Evolutionary conservation across 2,888 invertebrate species (phyloP), one percentile per base, ranked within the genome.

Genomic region (Metopia argyrocephala): DNA sequence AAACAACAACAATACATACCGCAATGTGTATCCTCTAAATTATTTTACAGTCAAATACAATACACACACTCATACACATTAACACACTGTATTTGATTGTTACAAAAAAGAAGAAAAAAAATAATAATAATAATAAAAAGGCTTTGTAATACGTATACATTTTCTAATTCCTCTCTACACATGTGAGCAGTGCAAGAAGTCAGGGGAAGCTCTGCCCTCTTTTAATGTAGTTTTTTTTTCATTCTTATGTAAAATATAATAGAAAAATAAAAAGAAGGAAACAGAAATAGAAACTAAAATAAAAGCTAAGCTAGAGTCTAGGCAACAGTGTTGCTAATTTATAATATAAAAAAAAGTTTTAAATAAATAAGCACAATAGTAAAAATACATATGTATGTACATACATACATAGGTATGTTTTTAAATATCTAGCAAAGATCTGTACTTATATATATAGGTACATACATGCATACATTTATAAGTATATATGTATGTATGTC

Each of bases 191-290:
- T 38, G 38, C 25, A 66, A 68, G 21, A 61, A 61, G 27, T 48
- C 18, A 68, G 15, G 68, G 59, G 75, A 61, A 68, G 57, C 64
- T 52, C 23, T 64, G 66, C 54, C 52, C 54, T 23, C 50, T 28
- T 52, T 68, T 59, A 28, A 59, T 31, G 12, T 20, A 12, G 20
- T 59, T 59, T 21, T 25, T 5, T 54, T 25, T n/a, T 50, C 7
- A 20, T 20, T 50, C 21, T 50, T 50, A 21, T 27, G 54, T 38
- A 59, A 25, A 65, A 52, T 57, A 28, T 45, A 71, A 54, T 54
- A 73, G n/a, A 61, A 68, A 48, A 45, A n/a, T 21, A 68, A 46
- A 23, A n/a, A 54, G 31, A 27, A 54, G 66, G 3, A 50, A 21
- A 21, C 31, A 61, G 25, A 64, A 38, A 38, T 3, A 62, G 2